phyloP scores from a whole-genome alignment of 2,797 vertebrate genomes.

The Dicrostonyx torquatus region DNA sequence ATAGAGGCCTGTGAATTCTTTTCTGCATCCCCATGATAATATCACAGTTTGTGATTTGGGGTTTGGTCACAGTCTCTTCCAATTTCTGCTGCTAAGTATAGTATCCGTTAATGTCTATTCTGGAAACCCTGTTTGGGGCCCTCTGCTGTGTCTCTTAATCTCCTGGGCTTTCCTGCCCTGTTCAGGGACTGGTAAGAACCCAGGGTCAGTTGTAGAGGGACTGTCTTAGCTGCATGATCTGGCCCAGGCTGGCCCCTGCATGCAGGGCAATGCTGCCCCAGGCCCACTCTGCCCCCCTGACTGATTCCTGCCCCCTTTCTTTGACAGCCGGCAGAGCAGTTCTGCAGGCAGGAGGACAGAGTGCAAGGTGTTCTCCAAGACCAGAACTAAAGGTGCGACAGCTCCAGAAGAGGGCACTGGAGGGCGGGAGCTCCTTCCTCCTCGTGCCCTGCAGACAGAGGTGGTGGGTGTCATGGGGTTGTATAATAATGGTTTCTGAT shows the following conservation, averaged over 20 bases:
- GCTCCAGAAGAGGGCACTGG: background rate
- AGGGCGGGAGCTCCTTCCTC: background rate
- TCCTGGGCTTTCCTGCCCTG: background rate
- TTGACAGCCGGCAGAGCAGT: conserved; percentile 50
- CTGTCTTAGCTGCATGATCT: background rate
- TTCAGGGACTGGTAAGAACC: background rate
- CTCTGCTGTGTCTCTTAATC: background rate
- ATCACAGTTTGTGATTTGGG: background rate
- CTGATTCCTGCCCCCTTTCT: conserved; percentile 29
- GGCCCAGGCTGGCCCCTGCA: background rate
- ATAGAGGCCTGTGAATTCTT: background rate
- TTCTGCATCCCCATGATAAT: background rate
- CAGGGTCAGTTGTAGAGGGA: background rate
- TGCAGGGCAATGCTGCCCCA: background rate
- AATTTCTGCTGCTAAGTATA: background rate
- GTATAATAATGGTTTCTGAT: conserved; percentile 1
- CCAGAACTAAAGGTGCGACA: background rate
- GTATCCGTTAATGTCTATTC: background rate
- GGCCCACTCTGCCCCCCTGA: conserved; percentile 36
- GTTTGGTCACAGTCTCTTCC: conserved; percentile 67
- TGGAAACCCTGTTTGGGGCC: background rate
- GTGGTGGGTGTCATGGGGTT: background rate
- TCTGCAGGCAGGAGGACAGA: conserved; percentile 34
- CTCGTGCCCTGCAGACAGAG: background rate
- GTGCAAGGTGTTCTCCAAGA: background rate